phyloP scores from a whole-genome alignment of 2,797 vertebrate genomes.

The Phrynocephalus guinanensis region DNA sequence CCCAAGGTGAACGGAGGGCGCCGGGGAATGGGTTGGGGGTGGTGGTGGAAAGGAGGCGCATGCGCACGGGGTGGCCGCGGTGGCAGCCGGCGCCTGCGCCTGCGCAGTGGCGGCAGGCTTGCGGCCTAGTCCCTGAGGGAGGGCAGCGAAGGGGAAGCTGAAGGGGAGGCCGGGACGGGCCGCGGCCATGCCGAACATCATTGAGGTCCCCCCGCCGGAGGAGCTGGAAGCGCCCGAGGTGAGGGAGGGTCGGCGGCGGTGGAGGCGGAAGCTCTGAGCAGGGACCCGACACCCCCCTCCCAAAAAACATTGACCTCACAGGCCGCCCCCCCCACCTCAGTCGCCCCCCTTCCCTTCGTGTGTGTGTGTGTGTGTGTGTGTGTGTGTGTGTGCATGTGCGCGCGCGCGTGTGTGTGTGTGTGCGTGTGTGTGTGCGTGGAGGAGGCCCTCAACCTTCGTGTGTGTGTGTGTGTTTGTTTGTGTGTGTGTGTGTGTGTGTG shows the following conservation, averaged over 20 bases:
- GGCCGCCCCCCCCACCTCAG: neutral
- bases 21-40: no score
- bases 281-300: neutral
- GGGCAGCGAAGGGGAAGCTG: constrained; percentile 50
- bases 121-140: constrained; percentile 30
- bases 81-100: neutral
- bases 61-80: neutral
- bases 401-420: no score
- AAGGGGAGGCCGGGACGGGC: constrained; percentile 67
- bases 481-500: no score
- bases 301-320: no score
- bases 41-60: accelerated
- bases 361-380: no score
- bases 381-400: no score
- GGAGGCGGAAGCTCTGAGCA: no score
- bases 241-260: constrained; percentile 58
- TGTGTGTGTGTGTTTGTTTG: no score
- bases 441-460: no score
- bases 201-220: constrained; percentile 83
- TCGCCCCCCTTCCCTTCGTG: constrained; percentile 16
- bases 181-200: constrained; percentile 81
- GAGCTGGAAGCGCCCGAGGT: constrained; percentile 92
- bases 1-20: neutral
- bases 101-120: constrained; percentile 46
- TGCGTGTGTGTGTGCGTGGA: no score